phyloP scores from a whole-genome alignment of 2,113 vertebrate genomes.

The Sinocyclocheilus anophthalmus region DNA sequence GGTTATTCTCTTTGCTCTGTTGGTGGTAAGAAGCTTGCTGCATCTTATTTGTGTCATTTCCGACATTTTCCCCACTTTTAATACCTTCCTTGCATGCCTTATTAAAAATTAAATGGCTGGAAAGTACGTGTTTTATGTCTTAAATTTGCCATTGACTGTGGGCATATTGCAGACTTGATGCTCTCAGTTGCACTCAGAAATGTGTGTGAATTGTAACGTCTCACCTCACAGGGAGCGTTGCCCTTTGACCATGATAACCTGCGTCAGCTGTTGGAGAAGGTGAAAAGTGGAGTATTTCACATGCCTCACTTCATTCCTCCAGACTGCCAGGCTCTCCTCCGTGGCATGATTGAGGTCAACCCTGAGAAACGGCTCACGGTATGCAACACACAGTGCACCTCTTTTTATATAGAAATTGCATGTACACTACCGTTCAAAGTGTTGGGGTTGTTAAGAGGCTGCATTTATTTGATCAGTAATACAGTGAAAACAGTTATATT shows the following conservation, averaged over 20 bases:
- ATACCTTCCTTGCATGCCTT: background rate
- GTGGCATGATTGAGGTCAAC: slow-evolving; percentile 89
- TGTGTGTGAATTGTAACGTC: slow-evolving; percentile 7
- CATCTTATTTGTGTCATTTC: background rate
- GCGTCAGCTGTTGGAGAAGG: slow-evolving; percentile 90
- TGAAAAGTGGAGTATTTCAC: slow-evolving; percentile 90
- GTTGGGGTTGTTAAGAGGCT: slow-evolving; percentile 79
- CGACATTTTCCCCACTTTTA: background rate
- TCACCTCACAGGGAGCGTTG: slow-evolving; percentile 80
- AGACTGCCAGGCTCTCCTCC: slow-evolving; percentile 85
- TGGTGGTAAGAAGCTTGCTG: slow-evolving; percentile 77
- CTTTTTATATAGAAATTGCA: background rate
- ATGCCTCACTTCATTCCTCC: slow-evolving; percentile 93
- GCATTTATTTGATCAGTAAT: background rate
- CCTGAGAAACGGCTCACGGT: slow-evolving; percentile 88
- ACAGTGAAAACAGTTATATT: background rate
- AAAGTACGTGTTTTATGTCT: background rate
- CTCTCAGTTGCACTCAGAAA: background rate
- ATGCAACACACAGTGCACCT: slow-evolving; percentile 28
- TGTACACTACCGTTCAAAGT: too few species aligned
- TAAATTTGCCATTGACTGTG: background rate
- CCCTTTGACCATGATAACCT: slow-evolving; percentile 93
- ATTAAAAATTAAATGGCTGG: background rate
- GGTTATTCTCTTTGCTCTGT: slow-evolving; percentile 88
- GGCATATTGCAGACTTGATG: background rate